phyloP scores from a whole-genome alignment of 2,888 invertebrate genomes.

The Drosophila mercatorum region DNA sequence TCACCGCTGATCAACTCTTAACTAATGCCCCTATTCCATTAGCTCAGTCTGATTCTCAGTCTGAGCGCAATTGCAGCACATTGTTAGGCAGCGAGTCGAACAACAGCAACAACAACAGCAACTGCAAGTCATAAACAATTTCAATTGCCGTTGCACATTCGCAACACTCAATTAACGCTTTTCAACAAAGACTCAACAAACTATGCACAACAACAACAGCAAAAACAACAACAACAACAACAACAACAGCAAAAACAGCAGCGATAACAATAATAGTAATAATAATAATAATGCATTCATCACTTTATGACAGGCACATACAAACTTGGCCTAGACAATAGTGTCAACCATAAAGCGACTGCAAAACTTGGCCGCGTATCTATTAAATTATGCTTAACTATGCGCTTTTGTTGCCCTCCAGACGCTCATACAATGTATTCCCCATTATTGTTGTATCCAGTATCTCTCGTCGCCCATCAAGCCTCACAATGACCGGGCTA shows the following conservation, averaged over 20 bases:
- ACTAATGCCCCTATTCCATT: conserved; percentile 51
- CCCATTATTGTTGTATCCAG: conserved; percentile 19
- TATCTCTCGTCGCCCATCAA: conserved; percentile 29
- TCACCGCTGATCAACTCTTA: conserved; percentile 46
- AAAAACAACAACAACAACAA: not conserved
- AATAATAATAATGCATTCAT: conserved; percentile 76
- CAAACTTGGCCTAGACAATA: conserved; percentile 78
- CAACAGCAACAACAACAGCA: conserved; percentile 38
- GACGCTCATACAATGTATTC: conserved; percentile 34
- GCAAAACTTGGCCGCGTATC: conserved; percentile 64
- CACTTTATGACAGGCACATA: conserved; percentile 75
- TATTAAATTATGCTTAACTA: conserved; percentile 81
- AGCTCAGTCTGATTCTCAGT: conserved; percentile 30
- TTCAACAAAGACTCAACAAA: conserved; percentile 71
- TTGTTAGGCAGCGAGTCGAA: conserved; percentile 45
- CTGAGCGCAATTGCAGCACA: conserved; percentile 62
- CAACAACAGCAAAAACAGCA: not conserved
- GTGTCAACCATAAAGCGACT: conserved; percentile 74
- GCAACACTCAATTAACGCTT: conserved; percentile 80
- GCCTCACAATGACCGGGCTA: conserved; percentile 65
- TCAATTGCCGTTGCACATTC: conserved; percentile 78
- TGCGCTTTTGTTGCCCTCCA: conserved; percentile 65
- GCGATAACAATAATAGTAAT: conserved; percentile 40
- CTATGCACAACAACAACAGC: conserved; percentile 47
- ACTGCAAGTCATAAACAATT: conserved; percentile 79